phyloP scores from a whole-genome alignment of 2,113 vertebrate species.

The Zapus hudsonius region DNA sequence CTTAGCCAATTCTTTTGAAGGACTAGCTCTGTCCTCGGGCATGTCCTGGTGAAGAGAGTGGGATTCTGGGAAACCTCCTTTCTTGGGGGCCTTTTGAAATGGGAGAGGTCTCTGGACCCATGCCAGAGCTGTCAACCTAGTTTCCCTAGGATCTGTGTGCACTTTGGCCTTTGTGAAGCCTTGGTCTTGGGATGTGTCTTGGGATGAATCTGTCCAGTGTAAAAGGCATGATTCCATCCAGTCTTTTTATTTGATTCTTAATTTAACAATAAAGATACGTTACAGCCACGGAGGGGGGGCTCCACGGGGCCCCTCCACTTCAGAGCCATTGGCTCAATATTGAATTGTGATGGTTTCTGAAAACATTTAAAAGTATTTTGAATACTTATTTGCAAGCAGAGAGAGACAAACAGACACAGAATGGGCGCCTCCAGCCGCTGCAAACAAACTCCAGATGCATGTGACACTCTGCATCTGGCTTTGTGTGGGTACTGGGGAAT shows the following conservation, averaged over 20 bases:
- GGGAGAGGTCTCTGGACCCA: background rate
- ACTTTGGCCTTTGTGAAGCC: background rate
- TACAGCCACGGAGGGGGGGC: rapidly evolving
- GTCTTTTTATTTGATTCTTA: background rate
- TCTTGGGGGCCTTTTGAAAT: background rate
- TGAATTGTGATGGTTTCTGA: background rate
- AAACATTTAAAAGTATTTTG: too few relatives aligned
- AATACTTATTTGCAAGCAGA: too few relatives aligned
- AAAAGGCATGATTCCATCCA: background rate
- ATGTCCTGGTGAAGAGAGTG: background rate
- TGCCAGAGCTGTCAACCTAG: background rate
- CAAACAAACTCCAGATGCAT: too few relatives aligned
- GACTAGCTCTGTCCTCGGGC: background rate
- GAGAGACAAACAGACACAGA: too few relatives aligned
- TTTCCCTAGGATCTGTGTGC: background rate
- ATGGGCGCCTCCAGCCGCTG: too few relatives aligned
- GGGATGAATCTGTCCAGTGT: background rate
- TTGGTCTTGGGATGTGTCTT: too few relatives aligned
- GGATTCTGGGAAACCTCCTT: background rate
- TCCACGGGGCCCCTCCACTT: background rate
- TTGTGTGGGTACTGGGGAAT: too few relatives aligned
- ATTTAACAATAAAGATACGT: background rate
- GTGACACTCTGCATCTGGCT: too few relatives aligned
- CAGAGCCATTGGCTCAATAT: background rate
- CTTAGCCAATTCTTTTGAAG: background rate